These are phyloP conservation scores for Calephelis nemesis DNA, from an alignment of 1,140 invertebrate genomes.

Conservation along the genomic window DNA sequence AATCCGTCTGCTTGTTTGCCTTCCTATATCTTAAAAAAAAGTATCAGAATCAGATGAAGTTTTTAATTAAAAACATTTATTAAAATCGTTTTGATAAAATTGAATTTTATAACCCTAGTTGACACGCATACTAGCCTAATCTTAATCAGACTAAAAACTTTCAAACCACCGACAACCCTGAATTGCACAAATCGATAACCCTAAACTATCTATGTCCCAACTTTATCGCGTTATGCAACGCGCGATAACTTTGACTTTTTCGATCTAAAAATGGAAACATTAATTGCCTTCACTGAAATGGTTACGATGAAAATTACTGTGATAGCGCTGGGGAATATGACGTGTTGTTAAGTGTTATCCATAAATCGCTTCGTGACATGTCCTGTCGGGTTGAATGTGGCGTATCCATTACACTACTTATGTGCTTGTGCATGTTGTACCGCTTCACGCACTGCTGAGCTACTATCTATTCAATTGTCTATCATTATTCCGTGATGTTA, in stretches of 20 bases:
- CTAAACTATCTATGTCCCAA: neutral
- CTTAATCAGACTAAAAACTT: too few relatives aligned
- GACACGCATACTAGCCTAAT: too few relatives aligned
- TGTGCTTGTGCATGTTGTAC: slow-evolving; percentile 35
- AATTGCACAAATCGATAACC: too few relatives aligned
- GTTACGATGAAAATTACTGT: slow-evolving; percentile 26
- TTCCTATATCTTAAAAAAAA: too few relatives aligned
- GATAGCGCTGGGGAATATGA: slow-evolving; percentile 38
- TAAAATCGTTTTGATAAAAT: too few relatives aligned
- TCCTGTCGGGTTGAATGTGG: slow-evolving; percentile 43
- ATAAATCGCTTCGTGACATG: slow-evolving; percentile 49
- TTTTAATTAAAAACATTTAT: too few relatives aligned
- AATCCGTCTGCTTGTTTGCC: too few relatives aligned
- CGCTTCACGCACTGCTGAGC: slow-evolving; percentile 37
- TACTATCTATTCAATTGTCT: slow-evolving; percentile 24
- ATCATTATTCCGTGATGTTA: slow-evolving; percentile 25
- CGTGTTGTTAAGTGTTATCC: slow-evolving; percentile 44
- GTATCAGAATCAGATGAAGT: too few relatives aligned
- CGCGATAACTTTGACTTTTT: neutral
- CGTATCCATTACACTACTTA: slow-evolving; percentile 40
- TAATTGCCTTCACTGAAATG: slow-evolving; percentile 17
- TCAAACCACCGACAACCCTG: too few relatives aligned
- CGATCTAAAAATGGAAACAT: slow-evolving; percentile 4
- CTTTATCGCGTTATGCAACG: neutral
- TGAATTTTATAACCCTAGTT: too few relatives aligned